Conservation (phyloP, 2,888 invertebrate species). For the Lacanobia oleracea region DNA sequence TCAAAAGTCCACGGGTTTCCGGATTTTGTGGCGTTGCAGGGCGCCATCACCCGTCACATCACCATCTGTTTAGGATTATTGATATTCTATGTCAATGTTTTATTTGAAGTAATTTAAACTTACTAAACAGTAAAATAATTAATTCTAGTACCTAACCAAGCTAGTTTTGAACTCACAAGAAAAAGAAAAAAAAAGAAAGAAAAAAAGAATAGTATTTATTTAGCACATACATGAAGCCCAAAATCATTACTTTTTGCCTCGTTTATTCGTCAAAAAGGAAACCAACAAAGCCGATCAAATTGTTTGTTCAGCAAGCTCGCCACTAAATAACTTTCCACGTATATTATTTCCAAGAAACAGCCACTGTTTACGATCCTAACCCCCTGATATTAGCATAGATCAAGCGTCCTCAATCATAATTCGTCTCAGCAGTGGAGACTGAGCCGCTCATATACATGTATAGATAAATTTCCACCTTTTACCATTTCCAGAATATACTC, state of each 20-base stretch:
- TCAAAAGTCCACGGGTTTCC: conserved; percentile 63
- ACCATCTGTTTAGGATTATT: neutral
- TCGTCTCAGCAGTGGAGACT: conserved; percentile 63
- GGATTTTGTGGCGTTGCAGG: conserved; percentile 43
- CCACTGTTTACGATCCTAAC: conserved; percentile 36
- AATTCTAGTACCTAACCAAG: neutral
- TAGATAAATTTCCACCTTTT: conserved; percentile 79
- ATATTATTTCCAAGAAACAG: conserved; percentile 25
- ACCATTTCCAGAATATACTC: conserved; percentile 76
- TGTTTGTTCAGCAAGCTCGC: conserved; percentile 32
- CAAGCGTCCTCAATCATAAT: conserved; percentile 52
- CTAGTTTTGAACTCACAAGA: neutral
- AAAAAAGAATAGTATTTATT: no score
- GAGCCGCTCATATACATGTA: conserved; percentile 72
- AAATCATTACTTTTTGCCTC: neutral
- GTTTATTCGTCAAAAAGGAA: conserved; percentile 15
- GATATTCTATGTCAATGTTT: neutral
- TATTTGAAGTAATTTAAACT: neutral
- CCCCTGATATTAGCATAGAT: conserved; percentile 53
- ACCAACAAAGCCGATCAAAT: conserved; percentile 24
- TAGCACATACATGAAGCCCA: no score
- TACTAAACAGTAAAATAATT: neutral
- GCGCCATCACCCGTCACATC: neutral
- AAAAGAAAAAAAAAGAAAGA: no score
- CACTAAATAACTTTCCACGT: conserved; percentile 38